Base-by-base conservation (phyloP, 2,797 vertebrate genomes). In the Tenualosa thibaudeaui region DNA sequence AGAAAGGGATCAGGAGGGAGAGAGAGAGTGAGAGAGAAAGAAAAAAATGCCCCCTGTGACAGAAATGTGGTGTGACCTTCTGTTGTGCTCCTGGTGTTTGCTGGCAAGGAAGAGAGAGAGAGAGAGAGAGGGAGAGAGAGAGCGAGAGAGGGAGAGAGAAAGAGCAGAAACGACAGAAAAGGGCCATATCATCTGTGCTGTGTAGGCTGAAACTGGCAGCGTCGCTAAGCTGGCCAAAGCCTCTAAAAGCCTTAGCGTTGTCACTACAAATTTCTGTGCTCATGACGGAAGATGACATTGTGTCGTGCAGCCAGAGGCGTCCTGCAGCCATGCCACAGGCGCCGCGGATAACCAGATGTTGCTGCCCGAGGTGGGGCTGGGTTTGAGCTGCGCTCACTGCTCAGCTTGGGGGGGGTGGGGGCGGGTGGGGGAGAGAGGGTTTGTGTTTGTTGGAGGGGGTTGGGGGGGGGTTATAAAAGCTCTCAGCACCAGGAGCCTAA, bases 201-300 rank as follows among this genome's bases (percentile, higher is more conserved):
- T 90, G 91, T 91, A 89, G 90, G 87, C 89, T 84, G 88, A 81
- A 88, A 60, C 86, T 85, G 86, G 90, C 86, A 88, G 84, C 85
- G 82, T 90, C 92, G 90, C 90, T 90, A 90, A 88, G 85, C 89
- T 90, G 88, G 83, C 88, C 89, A 90, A 90, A 90, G 84, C 88
- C 85, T 90, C 87, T 88, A 92, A 93, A 93, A 92, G 86, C 88
- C 87, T 88, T 89, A 92, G 87, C 91, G 94, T 94, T 95, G 95
- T 95, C 95, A 94, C 93, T 94, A 94, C 93, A 95, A 92, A 96
- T 95, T 94, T 95, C 90, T 92, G 92, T 94, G 94, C 95, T 94
- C 92, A 88, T 94, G 94, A 95, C 94, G 95, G 95, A 89, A 93
- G 91, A 95, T 96, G 94, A 95, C 94, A 96, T 95, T 94, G 94